phyloP scores from a whole-genome alignment of 2,113 vertebrate species.

The Delphinapterus leucas region DNA sequence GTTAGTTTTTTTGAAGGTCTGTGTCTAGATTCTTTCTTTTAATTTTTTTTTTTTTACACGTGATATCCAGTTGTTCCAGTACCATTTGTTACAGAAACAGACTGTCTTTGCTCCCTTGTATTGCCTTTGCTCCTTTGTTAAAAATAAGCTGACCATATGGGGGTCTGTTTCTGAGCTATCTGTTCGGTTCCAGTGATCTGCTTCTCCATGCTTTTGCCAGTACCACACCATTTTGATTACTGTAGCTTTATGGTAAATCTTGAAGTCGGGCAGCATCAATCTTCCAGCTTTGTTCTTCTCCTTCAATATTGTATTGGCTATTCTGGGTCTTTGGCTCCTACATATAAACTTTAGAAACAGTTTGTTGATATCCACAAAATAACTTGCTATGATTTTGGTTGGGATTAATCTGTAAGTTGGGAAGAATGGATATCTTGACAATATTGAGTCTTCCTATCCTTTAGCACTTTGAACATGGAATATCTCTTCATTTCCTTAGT shows the following conservation, averaged over 20 bases:
- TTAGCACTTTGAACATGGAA: no score
- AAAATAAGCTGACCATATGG: neutral
- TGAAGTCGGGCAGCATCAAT: neutral
- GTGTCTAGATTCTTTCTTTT: neutral
- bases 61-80: neutral
- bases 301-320: neutral
- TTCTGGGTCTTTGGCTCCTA: no score
- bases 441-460: no score
- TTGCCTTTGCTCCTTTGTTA: neutral
- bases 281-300: neutral
- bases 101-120: neutral
- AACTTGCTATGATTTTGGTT: no score
- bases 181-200: rapidly evolving
- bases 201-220: neutral
- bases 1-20: neutral
- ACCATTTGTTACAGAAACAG: neutral
- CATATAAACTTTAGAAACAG: no score
- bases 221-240: rapidly evolving
- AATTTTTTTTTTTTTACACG: neutral
- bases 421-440: no score
- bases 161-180: neutral
- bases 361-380: no score
- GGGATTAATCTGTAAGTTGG: no score
- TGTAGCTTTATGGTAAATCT: neutral
- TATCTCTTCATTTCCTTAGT: no score